phyloP scores from a whole-genome alignment of 2,113 vertebrate species.

The Chlorodrepanis virens region DNA sequence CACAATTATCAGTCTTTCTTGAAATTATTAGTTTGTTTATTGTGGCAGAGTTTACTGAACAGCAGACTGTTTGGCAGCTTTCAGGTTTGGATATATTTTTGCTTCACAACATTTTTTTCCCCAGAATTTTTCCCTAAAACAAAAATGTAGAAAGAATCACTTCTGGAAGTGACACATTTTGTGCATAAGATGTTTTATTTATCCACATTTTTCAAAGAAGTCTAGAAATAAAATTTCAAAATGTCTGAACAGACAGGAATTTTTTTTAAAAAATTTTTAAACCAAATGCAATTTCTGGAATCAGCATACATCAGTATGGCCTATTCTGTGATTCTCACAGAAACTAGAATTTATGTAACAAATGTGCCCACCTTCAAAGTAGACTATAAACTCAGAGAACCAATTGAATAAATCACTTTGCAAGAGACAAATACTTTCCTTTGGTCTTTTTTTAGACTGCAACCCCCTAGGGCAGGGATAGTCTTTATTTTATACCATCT shows the following conservation, averaged over 20 bases:
- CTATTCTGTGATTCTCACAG: neutral
- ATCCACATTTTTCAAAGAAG: neutral
- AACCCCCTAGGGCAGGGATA: slow-evolving; percentile 6
- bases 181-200: neutral
- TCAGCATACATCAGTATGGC: neutral
- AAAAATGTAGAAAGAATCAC: neutral
- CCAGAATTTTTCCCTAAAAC: neutral
- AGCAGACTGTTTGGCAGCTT: neutral
- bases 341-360: neutral
- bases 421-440: neutral
- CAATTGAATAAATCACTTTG: slow-evolving; percentile 2
- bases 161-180: neutral
- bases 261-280: neutral
- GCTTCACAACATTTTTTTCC: neutral
- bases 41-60: neutral
- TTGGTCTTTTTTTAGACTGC: slow-evolving; percentile 35
- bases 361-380: neutral
- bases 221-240: neutral
- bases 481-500: neutral
- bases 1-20: neutral
- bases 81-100: neutral
- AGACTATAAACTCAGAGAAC: neutral
- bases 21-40: neutral
- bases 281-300: neutral
- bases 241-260: neutral